Conservation (phyloP, 2,888 invertebrate species). For the Heliothis peltigera region DNA sequence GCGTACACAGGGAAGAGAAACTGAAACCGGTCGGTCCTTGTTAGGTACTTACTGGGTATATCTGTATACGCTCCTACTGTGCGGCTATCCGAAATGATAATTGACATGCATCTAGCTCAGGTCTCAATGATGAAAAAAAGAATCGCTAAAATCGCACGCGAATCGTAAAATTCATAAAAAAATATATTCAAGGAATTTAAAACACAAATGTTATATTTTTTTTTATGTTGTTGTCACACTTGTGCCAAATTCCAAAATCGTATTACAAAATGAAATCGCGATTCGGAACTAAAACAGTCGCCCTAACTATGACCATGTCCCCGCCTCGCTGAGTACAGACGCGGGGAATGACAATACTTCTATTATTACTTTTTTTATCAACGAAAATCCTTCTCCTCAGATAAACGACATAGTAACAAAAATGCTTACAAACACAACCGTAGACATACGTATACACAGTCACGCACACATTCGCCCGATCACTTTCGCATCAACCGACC, state of each 20-base stretch:
- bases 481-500: slow-evolving; percentile 60
- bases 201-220: slow-evolving; percentile 69
- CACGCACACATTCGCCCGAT: slow-evolving; percentile 44
- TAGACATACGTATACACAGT: slow-evolving; percentile 68
- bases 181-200: slow-evolving; percentile 73
- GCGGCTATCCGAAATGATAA: slow-evolving; percentile 68
- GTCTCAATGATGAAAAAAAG: slow-evolving; percentile 62
- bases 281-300: slow-evolving; percentile 70
- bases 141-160: slow-evolving; percentile 63
- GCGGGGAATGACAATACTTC: slow-evolving; percentile 71
- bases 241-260: slow-evolving; percentile 72
- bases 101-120: slow-evolving; percentile 67
- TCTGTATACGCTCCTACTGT: slow-evolving; percentile 65
- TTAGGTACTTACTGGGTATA: slow-evolving; percentile 9
- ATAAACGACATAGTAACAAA: slow-evolving; percentile 81
- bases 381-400: slow-evolving; percentile 78
- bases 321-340: slow-evolving; percentile 61
- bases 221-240: slow-evolving; percentile 61
- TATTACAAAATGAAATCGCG: slow-evolving; percentile 70
- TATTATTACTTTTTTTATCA: slow-evolving; percentile 68
- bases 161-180: slow-evolving; percentile 78
- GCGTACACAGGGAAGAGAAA: slow-evolving; percentile 44
- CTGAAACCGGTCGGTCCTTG: slow-evolving; percentile 23
- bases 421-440: slow-evolving; percentile 83
- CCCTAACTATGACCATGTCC: slow-evolving; percentile 62